phyloP scores from a whole-genome alignment of 2,888 invertebrate species.

The Leucania comma region DNA sequence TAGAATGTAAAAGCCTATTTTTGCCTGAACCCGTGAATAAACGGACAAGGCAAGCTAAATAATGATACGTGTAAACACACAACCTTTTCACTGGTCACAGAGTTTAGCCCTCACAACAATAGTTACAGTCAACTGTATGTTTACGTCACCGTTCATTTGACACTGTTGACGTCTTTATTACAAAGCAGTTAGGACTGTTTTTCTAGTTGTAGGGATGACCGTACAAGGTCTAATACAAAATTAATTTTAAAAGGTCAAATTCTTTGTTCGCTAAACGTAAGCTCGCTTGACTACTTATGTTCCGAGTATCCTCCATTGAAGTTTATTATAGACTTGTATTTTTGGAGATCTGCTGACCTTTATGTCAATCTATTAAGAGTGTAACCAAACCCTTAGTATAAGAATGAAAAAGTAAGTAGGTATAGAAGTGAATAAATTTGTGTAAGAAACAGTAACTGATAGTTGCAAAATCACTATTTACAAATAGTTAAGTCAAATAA shows the following conservation, averaged over 20 bases:
- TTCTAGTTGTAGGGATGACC: neutral
- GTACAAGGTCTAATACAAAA: conserved; percentile 15
- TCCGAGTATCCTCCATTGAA: conserved; percentile 31
- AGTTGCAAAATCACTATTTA: neutral
- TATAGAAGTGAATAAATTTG: neutral
- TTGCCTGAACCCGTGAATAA: conserved; percentile 3
- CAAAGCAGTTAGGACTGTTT: neutral
- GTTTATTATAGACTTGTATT: conserved; percentile 46
- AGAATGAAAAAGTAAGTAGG: neutral
- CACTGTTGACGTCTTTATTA: neutral
- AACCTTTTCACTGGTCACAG: conserved; percentile 15
- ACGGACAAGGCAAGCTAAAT: neutral
- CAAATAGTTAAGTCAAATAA: neutral
- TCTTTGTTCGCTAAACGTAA: conserved; percentile 23
- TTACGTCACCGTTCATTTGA: neutral
- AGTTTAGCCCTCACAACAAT: conserved; percentile 18
- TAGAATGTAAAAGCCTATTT: neutral
- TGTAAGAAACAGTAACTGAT: too few relatives aligned
- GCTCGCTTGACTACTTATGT: neutral
- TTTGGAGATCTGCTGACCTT: conserved; percentile 38
- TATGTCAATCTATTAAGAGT: neutral
- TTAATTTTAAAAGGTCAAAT: conserved; percentile 52
- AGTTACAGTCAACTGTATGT: neutral
- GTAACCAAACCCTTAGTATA: too few relatives aligned
- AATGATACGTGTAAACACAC: conserved; percentile 10